Base-by-base conservation (phyloP, 2,888 invertebrate species). In the Acleris emargana region DNA sequence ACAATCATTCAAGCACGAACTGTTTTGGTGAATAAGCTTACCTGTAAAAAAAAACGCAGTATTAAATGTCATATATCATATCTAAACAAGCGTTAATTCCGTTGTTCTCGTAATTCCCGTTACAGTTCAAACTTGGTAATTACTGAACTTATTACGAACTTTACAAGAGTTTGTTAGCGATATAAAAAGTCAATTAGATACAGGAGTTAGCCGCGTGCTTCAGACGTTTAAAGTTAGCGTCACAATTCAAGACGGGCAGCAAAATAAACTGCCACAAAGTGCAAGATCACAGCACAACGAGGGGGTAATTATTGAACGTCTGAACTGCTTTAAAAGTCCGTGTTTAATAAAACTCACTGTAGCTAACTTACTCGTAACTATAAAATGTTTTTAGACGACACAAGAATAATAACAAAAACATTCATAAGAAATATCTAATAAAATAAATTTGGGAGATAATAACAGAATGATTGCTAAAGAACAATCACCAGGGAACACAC, bases 1-100 rank as follows among this genome's bases (percentile, higher is more conserved):
- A 63, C 63, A 1, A 28, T n/a, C 7, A 9, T 52, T 43, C 2
- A 3, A 32, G 11, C 43, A 54, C 13, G n/a, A 43, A 28, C 50
- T 32, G 11, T 22, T 54, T 64, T 58, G 28, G 54, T 42, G 16
- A 51, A 16, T 53, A 52, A 59, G 62, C 72, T 72, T 70, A 74
- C 73, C 73, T 74, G 67, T 45, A 74, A 72, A 58, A 69, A 64
- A 45, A 43, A 58, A 13, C 13, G 13, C 3, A 38, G 4, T 13
- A 9, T 38, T 38, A 38, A 38, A 38, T 38, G 6, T 25, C 9
- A 38, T 38, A 13, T n/a, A 22, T 18, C n/a, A 2, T 45, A 42
- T 17, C 17, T 17, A 17, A 47, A 38, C 20, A n/a, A 38, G 28
- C 16, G 17, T 25, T 5, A 18, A 52, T 13, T 47, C 22, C 28